phyloP scores from a whole-genome alignment of 2,888 invertebrate genomes.

The Rhagonycha fulva region DNA sequence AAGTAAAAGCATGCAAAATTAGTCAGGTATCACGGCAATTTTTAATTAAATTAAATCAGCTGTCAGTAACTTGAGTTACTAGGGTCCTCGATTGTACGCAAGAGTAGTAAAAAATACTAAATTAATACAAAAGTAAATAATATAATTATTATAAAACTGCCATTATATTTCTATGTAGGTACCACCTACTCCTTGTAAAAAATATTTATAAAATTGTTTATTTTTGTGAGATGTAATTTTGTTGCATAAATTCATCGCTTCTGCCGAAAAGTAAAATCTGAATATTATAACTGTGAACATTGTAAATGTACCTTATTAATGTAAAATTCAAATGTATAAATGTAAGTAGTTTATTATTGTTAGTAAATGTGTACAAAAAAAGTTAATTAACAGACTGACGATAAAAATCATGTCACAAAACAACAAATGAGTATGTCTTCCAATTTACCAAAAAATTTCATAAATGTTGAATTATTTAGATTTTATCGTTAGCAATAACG shows the following conservation, averaged over 20 bases:
- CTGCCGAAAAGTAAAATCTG: conserved; percentile 2
- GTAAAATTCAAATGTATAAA: conserved; percentile 19
- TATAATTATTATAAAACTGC: conserved; percentile 16
- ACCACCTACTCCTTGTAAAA: neutral
- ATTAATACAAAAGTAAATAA: neutral
- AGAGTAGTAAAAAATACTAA: neutral
- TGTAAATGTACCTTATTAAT: conserved; percentile 20
- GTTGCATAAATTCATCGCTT: conserved; percentile 1
- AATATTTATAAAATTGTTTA: conserved; percentile 2
- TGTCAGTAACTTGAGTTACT: no score
- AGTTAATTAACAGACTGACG: conserved; percentile 15
- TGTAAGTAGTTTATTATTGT: conserved; percentile 10
- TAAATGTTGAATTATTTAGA: conserved; percentile 12
- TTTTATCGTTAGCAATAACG: conserved; percentile 8
- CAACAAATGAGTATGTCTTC: conserved; percentile 42
- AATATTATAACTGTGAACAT: conserved; percentile 16
- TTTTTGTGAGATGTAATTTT: neutral
- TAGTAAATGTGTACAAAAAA: conserved; percentile 24
- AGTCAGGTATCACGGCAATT: neutral
- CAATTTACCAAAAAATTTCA: conserved; percentile 26
- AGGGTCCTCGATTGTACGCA: no score
- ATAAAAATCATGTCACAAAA: conserved; percentile 17
- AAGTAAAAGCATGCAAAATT: neutral
- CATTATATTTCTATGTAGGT: conserved; percentile 18
- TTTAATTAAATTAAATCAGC: neutral